phyloP scores from a whole-genome alignment of 2,888 invertebrate genomes.

The Bedellia somnulentella region DNA sequence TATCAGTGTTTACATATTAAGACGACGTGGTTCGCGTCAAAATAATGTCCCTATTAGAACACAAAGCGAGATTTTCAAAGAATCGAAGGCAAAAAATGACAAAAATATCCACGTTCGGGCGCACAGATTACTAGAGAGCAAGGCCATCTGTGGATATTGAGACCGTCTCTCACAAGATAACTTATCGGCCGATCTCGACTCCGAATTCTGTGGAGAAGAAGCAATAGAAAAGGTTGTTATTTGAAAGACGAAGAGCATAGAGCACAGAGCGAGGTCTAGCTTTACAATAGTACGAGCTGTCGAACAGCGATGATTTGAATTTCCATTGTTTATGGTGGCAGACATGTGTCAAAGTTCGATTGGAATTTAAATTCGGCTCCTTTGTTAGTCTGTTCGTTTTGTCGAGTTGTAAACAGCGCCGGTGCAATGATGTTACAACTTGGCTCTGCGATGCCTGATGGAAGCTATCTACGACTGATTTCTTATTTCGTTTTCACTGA shows the following conservation, averaged over 20 bases:
- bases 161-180: conserved; percentile 55
- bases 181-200: conserved; percentile 53
- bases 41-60: conserved; percentile 58
- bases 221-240: conserved; percentile 56
- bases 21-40: conserved; percentile 50
- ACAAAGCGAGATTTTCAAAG: conserved; percentile 52
- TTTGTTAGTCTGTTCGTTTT: conserved; percentile 52
- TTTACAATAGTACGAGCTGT: conserved; percentile 23
- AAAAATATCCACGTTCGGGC: conserved; percentile 40
- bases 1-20: conserved; percentile 57
- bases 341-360: conserved; percentile 63
- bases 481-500: no score
- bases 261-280: conserved; percentile 23
- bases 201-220: conserved; percentile 54
- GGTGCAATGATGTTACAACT: conserved; percentile 57
- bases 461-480: conserved; percentile 47
- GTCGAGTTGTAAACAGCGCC: conserved; percentile 54
- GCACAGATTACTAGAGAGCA: conserved; percentile 47
- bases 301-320: conserved; percentile 57
- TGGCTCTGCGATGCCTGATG: conserved; percentile 34
- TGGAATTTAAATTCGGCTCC: conserved; percentile 60
- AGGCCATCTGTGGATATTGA: conserved; percentile 61
- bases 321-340: conserved; percentile 62
- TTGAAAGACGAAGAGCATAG: conserved; percentile 50
- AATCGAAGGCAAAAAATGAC: conserved; percentile 48